Conservation (phyloP, 2,888 invertebrate genomes). For the Physocephala rufipes region DNA sequence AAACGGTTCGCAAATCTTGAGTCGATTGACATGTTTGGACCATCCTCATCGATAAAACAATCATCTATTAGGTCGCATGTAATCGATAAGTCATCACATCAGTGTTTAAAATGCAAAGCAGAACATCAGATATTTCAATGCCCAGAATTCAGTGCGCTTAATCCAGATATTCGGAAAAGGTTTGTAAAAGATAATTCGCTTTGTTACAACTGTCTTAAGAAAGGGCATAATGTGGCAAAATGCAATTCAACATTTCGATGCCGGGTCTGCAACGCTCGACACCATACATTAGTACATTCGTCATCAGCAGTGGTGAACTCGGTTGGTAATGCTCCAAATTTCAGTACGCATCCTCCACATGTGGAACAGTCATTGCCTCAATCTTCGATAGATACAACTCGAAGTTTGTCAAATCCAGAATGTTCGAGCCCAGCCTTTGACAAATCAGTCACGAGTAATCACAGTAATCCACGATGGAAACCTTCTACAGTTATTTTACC, state of each 20-base stretch:
- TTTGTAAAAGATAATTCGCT: not conserved
- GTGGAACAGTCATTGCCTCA: not conserved
- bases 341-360: not conserved
- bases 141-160: conserved; percentile 16
- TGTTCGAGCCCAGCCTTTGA: not conserved
- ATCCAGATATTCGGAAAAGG: not conserved
- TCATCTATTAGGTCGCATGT: not conserved
- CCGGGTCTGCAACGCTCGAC: conserved; percentile 11
- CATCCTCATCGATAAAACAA: not conserved
- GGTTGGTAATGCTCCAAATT: not conserved
- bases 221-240: not conserved
- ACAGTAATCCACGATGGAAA: not conserved
- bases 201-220: not conserved
- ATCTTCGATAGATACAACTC: not conserved
- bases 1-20: conserved; percentile 4
- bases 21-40: conserved; percentile 10
- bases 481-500: conserved; percentile 2
- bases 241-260: conserved; percentile 9
- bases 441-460: not conserved
- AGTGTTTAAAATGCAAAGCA: not conserved
- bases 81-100: not conserved
- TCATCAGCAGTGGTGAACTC: not conserved
- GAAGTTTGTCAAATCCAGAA: not conserved
- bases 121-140: not conserved
- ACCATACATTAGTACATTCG: conserved; percentile 9